Base-by-base conservation (phyloP, 2,797 vertebrate species). In the Pristis pectinata region DNA sequence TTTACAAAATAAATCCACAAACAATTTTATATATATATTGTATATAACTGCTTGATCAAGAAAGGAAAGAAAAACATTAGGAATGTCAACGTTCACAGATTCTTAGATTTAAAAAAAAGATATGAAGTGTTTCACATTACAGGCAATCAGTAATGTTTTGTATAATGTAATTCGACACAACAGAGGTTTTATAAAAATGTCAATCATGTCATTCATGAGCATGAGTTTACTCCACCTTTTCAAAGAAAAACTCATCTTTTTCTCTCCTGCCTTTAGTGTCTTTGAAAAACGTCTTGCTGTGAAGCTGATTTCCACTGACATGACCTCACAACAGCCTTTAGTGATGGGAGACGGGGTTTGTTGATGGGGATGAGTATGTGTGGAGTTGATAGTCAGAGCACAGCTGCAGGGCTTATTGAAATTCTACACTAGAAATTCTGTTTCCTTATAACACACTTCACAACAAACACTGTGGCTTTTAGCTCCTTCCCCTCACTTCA, bases 271-370 rank as follows among this genome's bases (percentile, higher is more conserved):
- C 95, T 97, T 96, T 95, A 95, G 95, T 95, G 61, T 93, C 96
- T 95, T 95, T 95, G 96, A 96, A 96, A 95, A 96, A 17, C 0
- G 85, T 96, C 94, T 96, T 80, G 94, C 96, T 94, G 0, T 34
- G 95, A 95, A 95, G 95, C 91, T 95, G 95, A 95, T 95, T 95
- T 96, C 95, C 93, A 85, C 0, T 0, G 96, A 94, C 87, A 67
- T 91, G 87, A 94, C 72, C 67, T 94, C 92, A 67, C 92, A 93
- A 49, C 92, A 72, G 92, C 67, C 92, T 74, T 93, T 72, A 53
- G 67, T 74, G 67, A 53, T 72, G 44, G 30, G 70, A 30, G 92
- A 70, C 92, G 70, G 92, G 44, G 41, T 72, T 72, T 72, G 24
- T 19, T 37, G 37, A 19, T 1, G 13, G 67, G 64, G 92, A 94